Conservation (phyloP, 2,888 invertebrate genomes). For the Hartigia nigra region DNA sequence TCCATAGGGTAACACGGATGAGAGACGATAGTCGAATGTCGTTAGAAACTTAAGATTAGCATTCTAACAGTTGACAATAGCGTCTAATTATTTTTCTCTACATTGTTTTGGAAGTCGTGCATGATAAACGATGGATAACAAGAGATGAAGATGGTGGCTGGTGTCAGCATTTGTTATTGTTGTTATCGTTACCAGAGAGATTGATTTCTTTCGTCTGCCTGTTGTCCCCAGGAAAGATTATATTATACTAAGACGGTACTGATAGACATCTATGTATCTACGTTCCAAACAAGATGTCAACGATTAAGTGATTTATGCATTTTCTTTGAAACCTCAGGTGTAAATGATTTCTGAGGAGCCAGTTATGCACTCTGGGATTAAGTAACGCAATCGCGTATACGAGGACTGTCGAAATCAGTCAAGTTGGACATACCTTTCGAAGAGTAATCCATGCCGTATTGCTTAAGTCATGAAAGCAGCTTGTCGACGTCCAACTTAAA, state of each 20-base stretch:
- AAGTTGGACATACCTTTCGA: constrained; percentile 45
- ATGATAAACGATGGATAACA: not conserved
- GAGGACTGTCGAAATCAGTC: not conserved
- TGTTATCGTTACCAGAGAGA: not conserved
- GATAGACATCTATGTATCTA: not conserved
- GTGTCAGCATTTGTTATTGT: not conserved
- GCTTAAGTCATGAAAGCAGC: not conserved
- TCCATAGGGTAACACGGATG: not conserved
- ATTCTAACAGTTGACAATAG: not conserved
- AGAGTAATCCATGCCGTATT: constrained; percentile 50
- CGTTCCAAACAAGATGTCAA: not conserved
- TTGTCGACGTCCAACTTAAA: not conserved
- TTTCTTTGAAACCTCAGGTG: not conserved
- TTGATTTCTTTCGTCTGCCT: not conserved
- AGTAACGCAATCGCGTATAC: not conserved
- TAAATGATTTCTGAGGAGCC: not conserved
- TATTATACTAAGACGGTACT: not conserved
- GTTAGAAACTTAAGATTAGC: not conserved
- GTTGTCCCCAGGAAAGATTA: not conserved
- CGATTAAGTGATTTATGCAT: not conserved
- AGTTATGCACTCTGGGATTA: not conserved
- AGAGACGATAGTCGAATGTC: not conserved
- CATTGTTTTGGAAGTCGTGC: not conserved
- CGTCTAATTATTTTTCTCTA: not conserved
- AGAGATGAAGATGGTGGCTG: not conserved